Percentiles rank a stretch among this genome's conserved stretches.
phyloP scores from a whole-genome alignment of 1,140 invertebrate genomes.

The Propsilocerus akamusi region DNA sequence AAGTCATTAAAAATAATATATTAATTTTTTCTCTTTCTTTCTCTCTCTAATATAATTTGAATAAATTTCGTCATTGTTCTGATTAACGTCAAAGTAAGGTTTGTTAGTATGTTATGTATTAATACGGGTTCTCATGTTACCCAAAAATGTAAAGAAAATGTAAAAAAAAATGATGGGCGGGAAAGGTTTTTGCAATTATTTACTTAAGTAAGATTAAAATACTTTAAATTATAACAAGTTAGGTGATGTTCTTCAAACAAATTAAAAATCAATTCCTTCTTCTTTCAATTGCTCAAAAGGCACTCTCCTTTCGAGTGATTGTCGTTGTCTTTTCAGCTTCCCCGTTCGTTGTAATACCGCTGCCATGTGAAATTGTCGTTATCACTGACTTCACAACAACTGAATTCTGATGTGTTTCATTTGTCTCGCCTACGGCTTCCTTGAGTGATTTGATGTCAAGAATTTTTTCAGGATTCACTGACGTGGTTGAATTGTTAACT shows the following conservation, averaged over 20 bases:
- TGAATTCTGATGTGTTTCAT: constrained; percentile 20
- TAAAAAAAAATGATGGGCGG: too few relatives aligned
- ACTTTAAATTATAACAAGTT: neutral
- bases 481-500: constrained; percentile 20
- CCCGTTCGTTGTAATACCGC: constrained; percentile 15
- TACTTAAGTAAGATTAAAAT: too few relatives aligned
- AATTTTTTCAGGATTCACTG: constrained; percentile 19
- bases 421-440: constrained; percentile 11
- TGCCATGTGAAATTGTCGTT: constrained; percentile 21
- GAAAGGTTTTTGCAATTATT: too few relatives aligned
- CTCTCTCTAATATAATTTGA: too few relatives aligned
- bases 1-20: too few relatives aligned
- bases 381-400: constrained; percentile 24
- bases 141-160: too few relatives aligned
- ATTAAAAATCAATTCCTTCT: neutral
- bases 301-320: constrained; percentile 18
- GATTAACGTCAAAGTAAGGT: too few relatives aligned
- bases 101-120: too few relatives aligned
- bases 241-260: neutral
- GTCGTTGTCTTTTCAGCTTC: constrained; percentile 15
- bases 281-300: constrained; percentile 12
- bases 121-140: too few relatives aligned
- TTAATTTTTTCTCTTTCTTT: too few relatives aligned
- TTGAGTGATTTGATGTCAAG: constrained; percentile 13
- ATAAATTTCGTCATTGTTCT: too few relatives aligned